These are phyloP conservation scores for Gavialis gangeticus DNA, from an alignment of 2,113 vertebrate genomes.

Conservation along the genomic window DNA sequence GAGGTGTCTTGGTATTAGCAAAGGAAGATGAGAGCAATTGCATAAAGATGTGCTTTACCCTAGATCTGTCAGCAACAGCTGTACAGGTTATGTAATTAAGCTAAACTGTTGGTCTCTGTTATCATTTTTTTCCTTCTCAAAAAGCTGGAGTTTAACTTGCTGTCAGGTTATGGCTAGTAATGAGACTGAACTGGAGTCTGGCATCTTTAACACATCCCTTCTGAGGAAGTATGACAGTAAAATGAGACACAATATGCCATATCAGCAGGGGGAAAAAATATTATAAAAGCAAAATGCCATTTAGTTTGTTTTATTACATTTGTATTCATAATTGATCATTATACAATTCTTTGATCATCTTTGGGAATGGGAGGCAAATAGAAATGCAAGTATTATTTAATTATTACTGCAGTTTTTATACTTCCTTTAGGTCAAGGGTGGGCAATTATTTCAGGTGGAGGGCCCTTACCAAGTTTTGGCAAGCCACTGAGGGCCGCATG, in stretches of 20 bases:
- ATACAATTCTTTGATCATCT: background rate
- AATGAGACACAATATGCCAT: background rate
- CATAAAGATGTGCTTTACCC: background rate
- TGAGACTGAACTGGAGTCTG: background rate
- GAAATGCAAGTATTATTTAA: background rate
- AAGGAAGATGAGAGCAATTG: fast-evolving
- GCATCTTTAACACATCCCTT: background rate
- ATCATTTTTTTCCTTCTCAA: background rate
- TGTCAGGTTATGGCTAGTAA: background rate
- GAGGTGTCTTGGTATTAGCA: fast-evolving
- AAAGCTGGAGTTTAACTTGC: background rate
- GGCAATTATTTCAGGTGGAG: too few species aligned
- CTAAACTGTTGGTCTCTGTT: background rate
- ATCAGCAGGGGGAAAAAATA: background rate
- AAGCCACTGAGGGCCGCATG: too few species aligned
- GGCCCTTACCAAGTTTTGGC: too few species aligned
- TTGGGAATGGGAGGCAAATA: background rate
- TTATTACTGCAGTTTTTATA: background rate
- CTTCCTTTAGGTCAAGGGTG: too few species aligned
- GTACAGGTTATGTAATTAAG: background rate
- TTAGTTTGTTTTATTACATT: background rate
- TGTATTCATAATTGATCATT: background rate
- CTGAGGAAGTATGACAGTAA: background rate
- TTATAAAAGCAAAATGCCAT: background rate
- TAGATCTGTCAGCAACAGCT: background rate